Conservation (phyloP, 1,140 invertebrate species). For the Cydia pomonella region DNA sequence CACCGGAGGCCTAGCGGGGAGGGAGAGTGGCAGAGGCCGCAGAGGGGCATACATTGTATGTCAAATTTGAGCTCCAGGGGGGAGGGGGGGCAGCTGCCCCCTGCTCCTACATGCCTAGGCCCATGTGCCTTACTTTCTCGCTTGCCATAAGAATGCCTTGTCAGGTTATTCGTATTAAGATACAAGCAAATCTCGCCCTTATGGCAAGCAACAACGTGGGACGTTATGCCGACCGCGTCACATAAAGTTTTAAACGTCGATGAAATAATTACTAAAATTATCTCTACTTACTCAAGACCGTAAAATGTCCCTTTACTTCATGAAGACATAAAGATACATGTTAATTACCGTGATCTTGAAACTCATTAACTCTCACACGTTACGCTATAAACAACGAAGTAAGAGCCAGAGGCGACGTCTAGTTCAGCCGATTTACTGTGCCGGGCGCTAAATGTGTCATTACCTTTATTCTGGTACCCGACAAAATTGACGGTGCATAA, state of each 20-base stretch:
- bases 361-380: slow-evolving; percentile 16
- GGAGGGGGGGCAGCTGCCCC: no score
- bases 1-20: no score
- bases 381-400: background rate
- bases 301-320: slow-evolving; percentile 8
- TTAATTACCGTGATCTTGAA: slow-evolving; percentile 1
- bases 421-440: background rate
- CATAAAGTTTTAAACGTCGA: background rate
- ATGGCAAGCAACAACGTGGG: no score
- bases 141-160: no score
- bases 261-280: background rate
- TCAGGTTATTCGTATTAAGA: no score
- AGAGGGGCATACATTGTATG: no score
- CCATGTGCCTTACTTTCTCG: no score
- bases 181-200: no score
- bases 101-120: no score
- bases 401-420: background rate
- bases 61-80: no score
- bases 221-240: no score
- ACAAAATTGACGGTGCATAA: slow-evolving; percentile 10
- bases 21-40: no score
- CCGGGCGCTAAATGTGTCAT: background rate
- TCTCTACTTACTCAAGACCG: background rate
- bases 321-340: slow-evolving; percentile 1
- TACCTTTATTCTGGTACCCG: slow-evolving; percentile 3